Evolutionary conservation across 2,888 invertebrate species (phyloP).

Genomic region (Leptopilina syphax): DNA sequence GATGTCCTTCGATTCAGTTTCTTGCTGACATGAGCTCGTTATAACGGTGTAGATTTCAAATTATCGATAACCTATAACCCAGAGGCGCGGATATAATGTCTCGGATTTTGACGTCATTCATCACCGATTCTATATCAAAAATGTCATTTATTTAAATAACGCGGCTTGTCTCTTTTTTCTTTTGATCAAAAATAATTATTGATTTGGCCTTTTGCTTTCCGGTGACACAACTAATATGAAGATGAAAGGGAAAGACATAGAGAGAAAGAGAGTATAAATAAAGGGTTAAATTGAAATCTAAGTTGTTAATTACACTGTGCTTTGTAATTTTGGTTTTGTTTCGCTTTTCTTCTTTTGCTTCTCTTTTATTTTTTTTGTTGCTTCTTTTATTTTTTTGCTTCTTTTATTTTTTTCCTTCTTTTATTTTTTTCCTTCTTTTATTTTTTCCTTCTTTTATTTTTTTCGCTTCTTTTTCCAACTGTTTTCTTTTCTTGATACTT

Average conservation of each 20-base stretch:
- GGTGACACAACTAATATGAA: too few species aligned
- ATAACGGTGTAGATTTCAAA: constrained; percentile 28
- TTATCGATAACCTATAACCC: constrained; percentile 34
- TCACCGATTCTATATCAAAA: constrained; percentile 34
- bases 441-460: too few species aligned
- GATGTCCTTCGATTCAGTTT: constrained; percentile 29
- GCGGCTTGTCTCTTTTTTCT: not conserved
- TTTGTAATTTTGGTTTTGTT: constrained; percentile 4
- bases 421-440: too few species aligned
- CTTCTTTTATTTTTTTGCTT: too few species aligned
- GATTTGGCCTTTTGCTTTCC: not conserved
- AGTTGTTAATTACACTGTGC: not conserved
- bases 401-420: too few species aligned
- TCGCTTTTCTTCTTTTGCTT: constrained; percentile 1
- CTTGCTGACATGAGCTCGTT: constrained; percentile 19
- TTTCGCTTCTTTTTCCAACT: too few species aligned
- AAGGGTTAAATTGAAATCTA: not conserved
- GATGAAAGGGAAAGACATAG: not conserved
- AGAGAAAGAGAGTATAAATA: not conserved
- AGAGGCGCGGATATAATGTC: constrained; percentile 21
- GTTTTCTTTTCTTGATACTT: too few species aligned
- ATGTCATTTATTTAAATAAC: constrained; percentile 1
- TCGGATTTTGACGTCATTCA: constrained; percentile 31
- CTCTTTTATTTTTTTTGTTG: too few species aligned
- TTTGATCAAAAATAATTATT: not conserved